Evolutionary conservation across 2,888 invertebrate genomes (phyloP), one percentile per base, ranked within the genome.

Genomic region (Epinotia ramella): DNA sequence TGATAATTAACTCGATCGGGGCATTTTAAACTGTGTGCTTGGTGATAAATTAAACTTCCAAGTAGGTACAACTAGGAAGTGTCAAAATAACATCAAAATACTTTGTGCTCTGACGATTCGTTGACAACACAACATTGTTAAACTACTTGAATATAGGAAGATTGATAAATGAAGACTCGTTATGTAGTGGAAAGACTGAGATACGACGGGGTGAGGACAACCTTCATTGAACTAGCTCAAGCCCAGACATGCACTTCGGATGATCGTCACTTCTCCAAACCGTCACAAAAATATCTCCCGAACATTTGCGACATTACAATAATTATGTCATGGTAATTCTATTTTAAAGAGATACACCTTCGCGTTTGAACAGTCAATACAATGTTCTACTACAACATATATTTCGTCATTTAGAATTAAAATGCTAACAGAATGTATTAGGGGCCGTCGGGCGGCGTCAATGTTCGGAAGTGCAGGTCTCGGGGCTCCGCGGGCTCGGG

Each of bases 151-250:
- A 56, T 72, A 57, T 63, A 68, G 65, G 76, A 76, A 80, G 79
- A 79, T 81, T 81, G 77, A 81, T 79, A 77, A 78, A 78, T 75
- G 71, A 78, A 79, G 77, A 78, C 82, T 81, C 83, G 80, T 77
- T 80, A 80, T 77, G 80, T 85, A 88, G 83, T 88, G 88, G 87
- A 89, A 88, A 87, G 87, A 87, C 87, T 86, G 82, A 77, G 84
- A 86, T 65, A 83, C 83, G 81, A 83, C 79, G 84, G 85, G 84
- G 87, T 86, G 87, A 85, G 84, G 86, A 88, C 86, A 87, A 88
- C 85, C 86, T 86, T 82, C 78, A 81, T 79, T 79, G 81, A 73
- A 79, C 79, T 79, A 82, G 49, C 24, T 65, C 28, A n/a, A 73
- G 71, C 76, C 59, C 56, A 67, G 72, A 76, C 76, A 7, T 76